A percentile compares a stretch with the other conserved stretches of the same genome.
phyloP scores from a whole-genome alignment of 1,140 invertebrate genomes.

The Drosophila kanapiae region DNA sequence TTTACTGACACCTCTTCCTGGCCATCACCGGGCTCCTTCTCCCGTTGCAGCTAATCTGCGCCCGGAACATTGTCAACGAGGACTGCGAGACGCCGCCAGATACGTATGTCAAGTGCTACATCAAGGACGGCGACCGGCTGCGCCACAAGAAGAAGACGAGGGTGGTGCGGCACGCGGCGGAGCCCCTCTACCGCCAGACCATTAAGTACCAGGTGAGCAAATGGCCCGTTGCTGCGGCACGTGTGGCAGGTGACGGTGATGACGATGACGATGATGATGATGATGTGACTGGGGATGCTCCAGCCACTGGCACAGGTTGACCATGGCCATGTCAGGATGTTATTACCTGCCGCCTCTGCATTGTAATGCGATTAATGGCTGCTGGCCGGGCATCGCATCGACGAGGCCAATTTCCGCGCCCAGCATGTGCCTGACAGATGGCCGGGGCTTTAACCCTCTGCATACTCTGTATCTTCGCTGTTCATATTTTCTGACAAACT shows the following conservation, averaged over 20 bases:
- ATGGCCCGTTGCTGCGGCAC: slow-evolving; percentile 40
- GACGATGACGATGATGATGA: slow-evolving; percentile 27
- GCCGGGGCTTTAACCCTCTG: slow-evolving; percentile 30
- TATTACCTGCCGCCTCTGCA: slow-evolving; percentile 38
- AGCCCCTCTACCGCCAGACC: slow-evolving; percentile 94
- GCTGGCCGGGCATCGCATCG: slow-evolving; percentile 20
- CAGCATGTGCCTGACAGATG: slow-evolving; percentile 19
- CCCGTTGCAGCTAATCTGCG: slow-evolving; percentile 84
- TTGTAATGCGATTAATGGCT: slow-evolving; percentile 72
- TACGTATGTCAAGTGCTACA: slow-evolving; percentile 97
- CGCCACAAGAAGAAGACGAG: slow-evolving; percentile 96
- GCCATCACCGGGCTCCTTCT: neutral
- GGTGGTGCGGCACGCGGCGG: slow-evolving; percentile 91
- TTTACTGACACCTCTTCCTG: slow-evolving; percentile 15
- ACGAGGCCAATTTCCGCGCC: slow-evolving; percentile 45
- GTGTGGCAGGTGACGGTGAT: slow-evolving; percentile 35
- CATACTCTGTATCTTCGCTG: neutral
- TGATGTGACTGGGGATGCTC: slow-evolving; percentile 1
- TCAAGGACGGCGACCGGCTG: slow-evolving; percentile 94
- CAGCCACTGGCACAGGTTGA: slow-evolving; percentile 16
- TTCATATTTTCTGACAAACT: neutral
- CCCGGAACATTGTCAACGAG: slow-evolving; percentile 86
- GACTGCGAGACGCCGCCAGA: slow-evolving; percentile 88
- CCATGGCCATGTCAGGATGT: slow-evolving; percentile 26
- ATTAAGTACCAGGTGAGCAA: slow-evolving; percentile 91